Evolutionary conservation across 92 coral and sea anemone species (phyloP).

Genomic region (Parazoanthus swiftii): DNA sequence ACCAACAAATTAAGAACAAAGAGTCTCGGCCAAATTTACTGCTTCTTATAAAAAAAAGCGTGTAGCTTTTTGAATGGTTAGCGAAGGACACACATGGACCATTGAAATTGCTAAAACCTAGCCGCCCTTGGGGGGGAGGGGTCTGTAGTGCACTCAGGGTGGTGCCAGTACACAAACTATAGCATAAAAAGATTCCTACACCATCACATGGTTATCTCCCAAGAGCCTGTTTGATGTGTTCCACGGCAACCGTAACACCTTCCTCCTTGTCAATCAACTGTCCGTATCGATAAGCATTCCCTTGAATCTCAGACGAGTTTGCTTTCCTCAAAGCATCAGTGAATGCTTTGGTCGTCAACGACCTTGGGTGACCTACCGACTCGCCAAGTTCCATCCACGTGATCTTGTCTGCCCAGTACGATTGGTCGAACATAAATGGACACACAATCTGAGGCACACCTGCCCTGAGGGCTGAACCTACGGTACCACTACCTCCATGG

Average conservation of each 20-base stretch:
- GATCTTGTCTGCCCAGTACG: constrained; percentile 89
- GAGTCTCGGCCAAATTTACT: too few relatives aligned
- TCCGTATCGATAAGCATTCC: constrained; percentile 55
- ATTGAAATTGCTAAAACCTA: too few relatives aligned
- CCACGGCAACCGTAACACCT: constrained; percentile 67
- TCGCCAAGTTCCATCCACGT: constrained; percentile 94
- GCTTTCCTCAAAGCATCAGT: constrained; percentile 56
- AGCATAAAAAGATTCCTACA: neutral
- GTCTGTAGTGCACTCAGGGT: neutral
- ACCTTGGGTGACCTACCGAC: constrained; percentile 80
- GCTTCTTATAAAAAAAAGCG: too few relatives aligned
- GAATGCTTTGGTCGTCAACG: constrained; percentile 56
- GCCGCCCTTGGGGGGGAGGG: neutral
- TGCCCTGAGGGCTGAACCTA: constrained; percentile 78
- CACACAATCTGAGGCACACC: constrained; percentile 85
- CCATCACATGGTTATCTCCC: constrained; percentile 31
- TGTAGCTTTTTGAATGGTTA: too few relatives aligned
- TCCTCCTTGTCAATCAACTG: constrained; percentile 59
- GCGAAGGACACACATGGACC: too few relatives aligned
- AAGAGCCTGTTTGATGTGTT: constrained; percentile 49
- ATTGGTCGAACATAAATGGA: constrained; percentile 92
- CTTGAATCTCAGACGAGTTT: constrained; percentile 42
- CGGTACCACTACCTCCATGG: constrained; percentile 92
- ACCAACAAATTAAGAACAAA: too few relatives aligned
- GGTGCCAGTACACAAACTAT: neutral